A percentile compares a stretch with the other conserved stretches of the same genome.
Conservation (phyloP, 2,797 vertebrate species). For the Columba guinea region DNA sequence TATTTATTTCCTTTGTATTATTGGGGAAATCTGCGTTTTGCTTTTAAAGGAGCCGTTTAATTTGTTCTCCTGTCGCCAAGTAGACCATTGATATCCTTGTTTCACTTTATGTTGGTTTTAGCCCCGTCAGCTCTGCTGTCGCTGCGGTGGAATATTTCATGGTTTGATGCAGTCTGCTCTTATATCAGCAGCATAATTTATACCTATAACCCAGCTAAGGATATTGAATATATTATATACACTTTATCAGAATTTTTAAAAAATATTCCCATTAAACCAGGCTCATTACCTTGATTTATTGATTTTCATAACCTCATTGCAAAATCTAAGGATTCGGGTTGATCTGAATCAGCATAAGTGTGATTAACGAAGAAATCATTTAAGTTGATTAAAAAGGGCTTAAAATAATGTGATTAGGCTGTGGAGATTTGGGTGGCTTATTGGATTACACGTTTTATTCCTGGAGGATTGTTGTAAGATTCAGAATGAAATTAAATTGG, state of each 20-base stretch:
- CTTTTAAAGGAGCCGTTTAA: background rate
- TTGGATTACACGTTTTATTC: conserved; percentile 62
- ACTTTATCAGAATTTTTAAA: background rate
- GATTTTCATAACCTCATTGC: background rate
- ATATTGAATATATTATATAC: background rate
- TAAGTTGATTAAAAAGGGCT: conserved; percentile 60
- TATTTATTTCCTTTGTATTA: background rate
- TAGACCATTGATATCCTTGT: background rate
- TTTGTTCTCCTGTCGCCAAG: background rate
- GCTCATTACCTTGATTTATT: background rate
- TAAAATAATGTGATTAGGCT: conserved; percentile 64
- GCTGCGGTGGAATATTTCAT: background rate
- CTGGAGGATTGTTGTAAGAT: conserved; percentile 29
- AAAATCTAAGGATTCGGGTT: background rate
- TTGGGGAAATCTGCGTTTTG: background rate
- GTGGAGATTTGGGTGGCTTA: conserved; percentile 39
- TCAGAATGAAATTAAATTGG: conserved; percentile 45
- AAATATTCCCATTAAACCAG: background rate
- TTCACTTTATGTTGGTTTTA: background rate
- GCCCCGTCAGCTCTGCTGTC: background rate
- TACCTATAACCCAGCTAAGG: background rate
- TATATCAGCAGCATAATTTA: background rate
- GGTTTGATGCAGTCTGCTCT: background rate
- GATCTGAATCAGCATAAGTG: background rate
- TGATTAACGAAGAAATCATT: conserved; percentile 57